These are phyloP conservation scores for Cheilosia scutellata DNA, from an alignment of 2,888 invertebrate genomes.

Conservation along the genomic window DNA sequence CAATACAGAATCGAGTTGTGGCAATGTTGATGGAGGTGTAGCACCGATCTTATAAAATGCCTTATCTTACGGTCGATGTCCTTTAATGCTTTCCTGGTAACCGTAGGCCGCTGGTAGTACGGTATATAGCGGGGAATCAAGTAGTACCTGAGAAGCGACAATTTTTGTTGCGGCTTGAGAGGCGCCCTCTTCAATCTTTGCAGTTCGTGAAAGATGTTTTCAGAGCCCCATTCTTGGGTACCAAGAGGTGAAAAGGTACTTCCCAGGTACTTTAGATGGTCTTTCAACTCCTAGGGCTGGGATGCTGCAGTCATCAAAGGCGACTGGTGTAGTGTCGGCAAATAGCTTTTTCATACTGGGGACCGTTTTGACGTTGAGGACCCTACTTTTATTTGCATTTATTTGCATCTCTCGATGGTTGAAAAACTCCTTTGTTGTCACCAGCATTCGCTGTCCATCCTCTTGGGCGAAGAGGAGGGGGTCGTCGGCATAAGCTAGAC, in stretches of 20 bases:
- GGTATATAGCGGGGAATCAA: not conserved
- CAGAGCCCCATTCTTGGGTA: not conserved
- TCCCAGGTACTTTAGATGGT: not conserved
- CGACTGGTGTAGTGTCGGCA: not conserved
- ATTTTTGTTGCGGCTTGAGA: not conserved
- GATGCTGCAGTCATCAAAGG: not conserved
- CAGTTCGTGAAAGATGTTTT: not conserved
- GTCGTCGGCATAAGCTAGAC: constrained; percentile 1
- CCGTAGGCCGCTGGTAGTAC: not conserved
- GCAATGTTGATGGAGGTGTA: not conserved
- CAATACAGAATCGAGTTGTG: not conserved
- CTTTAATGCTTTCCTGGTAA: not conserved
- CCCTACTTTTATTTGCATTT: not conserved
- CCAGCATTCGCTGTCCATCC: not conserved
- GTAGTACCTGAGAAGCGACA: not conserved
- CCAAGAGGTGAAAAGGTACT: not conserved
- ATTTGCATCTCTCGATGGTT: not conserved
- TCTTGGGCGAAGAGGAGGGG: not conserved
- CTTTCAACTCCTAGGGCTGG: not conserved
- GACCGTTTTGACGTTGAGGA: not conserved
- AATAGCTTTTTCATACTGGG: constrained; percentile 3
- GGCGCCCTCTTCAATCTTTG: not conserved
- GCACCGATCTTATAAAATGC: not conserved
- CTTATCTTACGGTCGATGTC: not conserved
- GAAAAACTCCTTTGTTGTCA: not conserved